These are phyloP conservation scores for Drosophila pectinifera DNA, from an alignment of 1,140 invertebrate genomes.

Conservation along the genomic window DNA sequence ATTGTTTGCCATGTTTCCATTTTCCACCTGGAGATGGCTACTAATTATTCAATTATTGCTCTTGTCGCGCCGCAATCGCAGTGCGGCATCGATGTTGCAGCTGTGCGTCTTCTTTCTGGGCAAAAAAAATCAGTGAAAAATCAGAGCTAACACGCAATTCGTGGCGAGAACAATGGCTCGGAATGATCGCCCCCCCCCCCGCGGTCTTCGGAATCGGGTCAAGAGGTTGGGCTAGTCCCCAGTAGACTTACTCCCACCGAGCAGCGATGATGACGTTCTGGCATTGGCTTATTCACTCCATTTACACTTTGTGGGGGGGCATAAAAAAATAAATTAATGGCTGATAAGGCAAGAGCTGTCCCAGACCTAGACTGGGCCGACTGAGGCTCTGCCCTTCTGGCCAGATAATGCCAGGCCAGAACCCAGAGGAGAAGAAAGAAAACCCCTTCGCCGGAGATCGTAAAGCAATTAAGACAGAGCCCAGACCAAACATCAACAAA, in stretches of 20 bases:
- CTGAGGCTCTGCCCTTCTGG: not conserved
- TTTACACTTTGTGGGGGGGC: constrained; percentile 12
- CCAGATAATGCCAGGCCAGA: constrained; percentile 2
- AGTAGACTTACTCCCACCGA: too few relatives aligned
- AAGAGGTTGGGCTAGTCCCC: constrained; percentile 39
- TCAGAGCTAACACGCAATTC: constrained; percentile 14
- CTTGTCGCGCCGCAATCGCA: constrained; percentile 21
- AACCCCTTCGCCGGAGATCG: constrained; percentile 12
- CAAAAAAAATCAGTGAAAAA: constrained; percentile 24
- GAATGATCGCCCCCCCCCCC: too few relatives aligned
- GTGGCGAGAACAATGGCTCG: constrained; percentile 11
- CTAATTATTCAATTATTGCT: constrained; percentile 66
- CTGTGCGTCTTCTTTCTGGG: too few relatives aligned
- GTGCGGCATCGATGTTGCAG: constrained; percentile 28
- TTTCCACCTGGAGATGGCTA: constrained; percentile 43
- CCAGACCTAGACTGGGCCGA: constrained; percentile 23
- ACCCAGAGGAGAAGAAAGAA: constrained; percentile 16
- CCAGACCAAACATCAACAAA: constrained; percentile 50
- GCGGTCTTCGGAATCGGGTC: constrained; percentile 58
- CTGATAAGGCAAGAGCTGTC: constrained; percentile 10
- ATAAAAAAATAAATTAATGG: constrained; percentile 2
- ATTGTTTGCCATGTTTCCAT: constrained; percentile 36
- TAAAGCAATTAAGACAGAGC: constrained; percentile 21
- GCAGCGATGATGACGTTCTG: too few relatives aligned
- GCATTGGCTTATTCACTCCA: constrained; percentile 9